Evolutionary conservation across 2,113 vertebrate species (phyloP), one percentile per base, ranked within the genome.

Genomic region (Psephotus haematonotus): DNA sequence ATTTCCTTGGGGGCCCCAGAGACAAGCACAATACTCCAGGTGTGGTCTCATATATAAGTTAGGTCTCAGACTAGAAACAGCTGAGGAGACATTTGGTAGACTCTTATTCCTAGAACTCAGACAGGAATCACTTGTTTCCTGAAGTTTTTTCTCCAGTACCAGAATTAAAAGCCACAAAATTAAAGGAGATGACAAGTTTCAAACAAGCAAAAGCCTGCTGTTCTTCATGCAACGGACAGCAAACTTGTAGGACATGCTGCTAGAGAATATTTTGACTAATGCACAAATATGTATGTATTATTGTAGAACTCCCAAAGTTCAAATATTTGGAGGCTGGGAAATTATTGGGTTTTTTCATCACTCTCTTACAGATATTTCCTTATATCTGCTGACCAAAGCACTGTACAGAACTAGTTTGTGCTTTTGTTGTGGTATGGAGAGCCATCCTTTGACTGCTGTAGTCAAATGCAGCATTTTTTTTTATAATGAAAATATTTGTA

Each of bases 121-220:
- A 46, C 9, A 46, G 11, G 22, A 71, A 31, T 57, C 35, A 46
- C 33, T 57, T 24, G 8, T 49, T 44, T 23, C 19, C 11, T 33
- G 10, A 3, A 2, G 0, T 9, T n/a, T 49, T 43, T 41, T 52
- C 4, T 5, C 49, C 16, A 41, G 9, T 13, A 43, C 9, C 27
- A 59, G 22, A 43, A 49, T 65, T n/a, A 50, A 59, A 82, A 17
- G 8, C 18, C 7, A 29, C 6, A 7, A 69, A 35, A 4, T 70
- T 31, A 76, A 82, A 76, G 29, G 12, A 37, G 9, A 64, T 39
- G 5, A 28, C 22, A 63, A 46, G 28, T 27, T 57, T 55, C 22
- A 63, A 82, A 55, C 3, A 43, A 25, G 13, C 13, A 68, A 60
- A 35, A 68, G 13, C 23, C 24, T 68, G 11, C 17, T 57, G 15